Conservation (phyloP, 2,888 invertebrate species). For the Catocala nupta region DNA sequence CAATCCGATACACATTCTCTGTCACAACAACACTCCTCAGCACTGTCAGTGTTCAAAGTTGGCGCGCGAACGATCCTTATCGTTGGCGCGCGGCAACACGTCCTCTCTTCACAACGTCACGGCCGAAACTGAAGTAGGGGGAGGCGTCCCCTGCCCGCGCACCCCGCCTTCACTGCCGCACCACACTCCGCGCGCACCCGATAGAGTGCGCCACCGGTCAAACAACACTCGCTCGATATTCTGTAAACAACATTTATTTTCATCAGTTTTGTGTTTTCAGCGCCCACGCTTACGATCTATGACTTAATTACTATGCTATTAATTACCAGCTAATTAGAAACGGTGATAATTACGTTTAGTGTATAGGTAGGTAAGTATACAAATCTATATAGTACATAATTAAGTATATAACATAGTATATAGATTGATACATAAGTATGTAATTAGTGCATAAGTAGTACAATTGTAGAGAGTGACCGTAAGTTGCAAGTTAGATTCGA, state of each 20-base stretch:
- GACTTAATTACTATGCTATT: conserved; percentile 23
- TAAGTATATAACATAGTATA: conserved; percentile 48
- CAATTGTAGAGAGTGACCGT: conserved; percentile 32
- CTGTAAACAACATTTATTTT: conserved; percentile 85
- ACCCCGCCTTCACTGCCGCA: conserved; percentile 45
- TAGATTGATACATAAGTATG: conserved; percentile 39
- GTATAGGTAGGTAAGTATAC: conserved; percentile 27
- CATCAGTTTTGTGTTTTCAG: conserved; percentile 72
- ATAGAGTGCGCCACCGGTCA: conserved; percentile 82
- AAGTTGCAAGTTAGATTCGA: conserved; percentile 48
- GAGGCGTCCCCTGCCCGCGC: conserved; percentile 78
- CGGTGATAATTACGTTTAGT: conserved; percentile 13
- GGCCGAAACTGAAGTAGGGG: conserved; percentile 81
- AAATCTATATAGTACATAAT: conserved; percentile 45
- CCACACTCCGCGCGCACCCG: conserved; percentile 63
- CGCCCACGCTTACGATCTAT: conserved; percentile 26
- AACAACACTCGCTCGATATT: conserved; percentile 83
- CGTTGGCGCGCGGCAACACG: conserved; percentile 63
- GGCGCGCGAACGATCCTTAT: conserved; percentile 80
- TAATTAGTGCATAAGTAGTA: conserved; percentile 27
- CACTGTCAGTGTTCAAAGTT: conserved; percentile 82
- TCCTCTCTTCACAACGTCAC: conserved; percentile 63
- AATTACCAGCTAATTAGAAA: not conserved
- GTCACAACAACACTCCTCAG: conserved; percentile 65
- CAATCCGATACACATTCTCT: conserved; percentile 80